phyloP scores from a whole-genome alignment of 1,140 invertebrate species.

The Nomia melanderi region DNA sequence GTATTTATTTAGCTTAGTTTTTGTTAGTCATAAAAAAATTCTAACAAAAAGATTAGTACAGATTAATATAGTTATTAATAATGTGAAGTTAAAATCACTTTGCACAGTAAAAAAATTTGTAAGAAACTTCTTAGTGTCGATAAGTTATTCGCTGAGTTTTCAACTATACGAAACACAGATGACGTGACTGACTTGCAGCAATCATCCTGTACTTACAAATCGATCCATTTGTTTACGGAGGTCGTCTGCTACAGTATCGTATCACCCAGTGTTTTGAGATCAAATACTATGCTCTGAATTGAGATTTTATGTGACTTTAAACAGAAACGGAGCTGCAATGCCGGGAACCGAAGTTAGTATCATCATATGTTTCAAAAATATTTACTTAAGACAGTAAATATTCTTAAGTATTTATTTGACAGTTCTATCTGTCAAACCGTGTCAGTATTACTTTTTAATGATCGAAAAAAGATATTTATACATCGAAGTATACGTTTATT shows the following conservation, averaged over 20 bases:
- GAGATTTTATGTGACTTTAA: constrained; percentile 50
- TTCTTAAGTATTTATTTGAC: constrained; percentile 27
- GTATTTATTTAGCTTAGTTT: no score
- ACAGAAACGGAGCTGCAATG: constrained; percentile 52
- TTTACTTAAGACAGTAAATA: not conserved
- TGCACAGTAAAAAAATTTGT: no score
- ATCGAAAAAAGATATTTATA: not conserved
- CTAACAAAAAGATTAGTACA: no score
- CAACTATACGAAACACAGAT: not conserved
- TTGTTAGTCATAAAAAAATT: no score
- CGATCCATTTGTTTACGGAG: constrained; percentile 71
- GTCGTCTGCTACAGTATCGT: constrained; percentile 62
- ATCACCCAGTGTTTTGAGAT: constrained; percentile 39
- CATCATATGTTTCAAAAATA: not conserved
- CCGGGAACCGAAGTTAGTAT: constrained; percentile 65
- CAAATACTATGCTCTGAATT: constrained; percentile 63
- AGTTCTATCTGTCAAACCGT: constrained; percentile 38
- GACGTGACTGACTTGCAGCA: not conserved
- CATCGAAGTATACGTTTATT: constrained; percentile 14
- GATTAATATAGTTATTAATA: no score
- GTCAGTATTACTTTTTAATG: not conserved
- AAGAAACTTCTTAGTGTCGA: not conserved
- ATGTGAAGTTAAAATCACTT: no score
- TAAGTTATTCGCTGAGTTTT: not conserved
- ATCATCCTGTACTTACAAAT: constrained; percentile 32